Base-by-base conservation (phyloP, 1,140 invertebrate genomes). In the Scaptomyza montana region DNA sequence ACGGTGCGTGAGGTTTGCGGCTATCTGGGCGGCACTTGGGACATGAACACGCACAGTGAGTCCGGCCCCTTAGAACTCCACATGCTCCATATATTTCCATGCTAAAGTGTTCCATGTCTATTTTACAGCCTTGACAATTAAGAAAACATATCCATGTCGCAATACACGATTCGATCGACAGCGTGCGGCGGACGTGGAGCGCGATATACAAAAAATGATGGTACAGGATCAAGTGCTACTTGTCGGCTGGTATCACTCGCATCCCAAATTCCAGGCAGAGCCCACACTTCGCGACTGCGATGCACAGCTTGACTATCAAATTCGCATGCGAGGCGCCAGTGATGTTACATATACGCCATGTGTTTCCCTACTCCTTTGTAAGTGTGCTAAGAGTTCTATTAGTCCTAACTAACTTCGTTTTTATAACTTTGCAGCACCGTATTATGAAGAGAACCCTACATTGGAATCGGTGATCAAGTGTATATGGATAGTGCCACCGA, bases 161-260 rank as follows among this genome's bases (percentile, higher is more conserved):
- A 96, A 96, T 90, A 95, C 95, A 63, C 95, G 97, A 50, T 95
- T 94, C 70, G 97, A 98, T 87, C 94, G 94, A 71, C 94, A 96
- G 72, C 94, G 95, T 45, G 94, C 95, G 53, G 94, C 94, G 28
- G 93, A 96, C 72, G 95, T 97, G 13, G 96, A 97, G 90, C 92
- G 94, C 12, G 95, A 98, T 93, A 97, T 98, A 84, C 95, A 95
- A 53, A 94, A 95, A 87, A 94, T 94, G 50, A 97, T 99, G 93
- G 95, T 97, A 87, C 95, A 95, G 82, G 94, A 96, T 69, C 95
- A 96, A 60, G 93, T 98, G 28, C 95, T 95, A 28, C 93, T 98
- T 8, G 95, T 99, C 36, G 98, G 98, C 4, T 98, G 98, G 98
- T 99, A 99, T 93, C 98, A 99, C 91, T 98, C 97, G n/a, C 98